Percentiles rank a stretch among this genome's conserved stretches.
Conservation (phyloP, 2,113 vertebrate species). For the Indri indri region DNA sequence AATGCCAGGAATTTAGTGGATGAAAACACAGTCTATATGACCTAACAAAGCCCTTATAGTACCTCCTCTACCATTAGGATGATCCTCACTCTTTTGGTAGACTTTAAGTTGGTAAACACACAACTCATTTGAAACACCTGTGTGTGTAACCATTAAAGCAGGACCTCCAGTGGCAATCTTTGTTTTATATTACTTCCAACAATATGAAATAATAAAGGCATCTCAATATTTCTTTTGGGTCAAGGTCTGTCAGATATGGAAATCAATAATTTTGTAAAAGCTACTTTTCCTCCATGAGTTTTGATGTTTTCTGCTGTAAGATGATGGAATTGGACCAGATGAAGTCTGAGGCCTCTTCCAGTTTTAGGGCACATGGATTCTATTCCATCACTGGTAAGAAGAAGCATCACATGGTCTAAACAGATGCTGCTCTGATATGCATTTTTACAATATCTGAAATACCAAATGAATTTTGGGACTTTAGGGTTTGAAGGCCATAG, state of each 20-base stretch:
- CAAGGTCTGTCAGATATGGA: background rate
- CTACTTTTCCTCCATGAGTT: slow-evolving; percentile 21
- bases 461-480: background rate
- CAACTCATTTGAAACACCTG: background rate
- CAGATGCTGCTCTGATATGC: background rate
- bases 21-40: background rate
- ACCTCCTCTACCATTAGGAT: background rate
- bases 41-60: background rate
- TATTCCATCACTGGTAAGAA: background rate
- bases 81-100: background rate
- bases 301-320: background rate
- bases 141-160: background rate
- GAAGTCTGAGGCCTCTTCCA: background rate
- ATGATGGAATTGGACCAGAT: background rate
- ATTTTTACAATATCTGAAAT: slow-evolving; percentile 5
- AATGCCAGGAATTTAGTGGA: background rate
- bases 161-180: background rate
- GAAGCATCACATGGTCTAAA: background rate
- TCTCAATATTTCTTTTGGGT: background rate
- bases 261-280: background rate
- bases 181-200: background rate
- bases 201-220: background rate
- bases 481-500: background rate
- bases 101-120: background rate
- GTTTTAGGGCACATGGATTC: background rate